Evolutionary conservation across 2,888 invertebrate species (phyloP), one percentile per base, ranked within the genome.

Genomic region (Muschampia plurimacula): DNA sequence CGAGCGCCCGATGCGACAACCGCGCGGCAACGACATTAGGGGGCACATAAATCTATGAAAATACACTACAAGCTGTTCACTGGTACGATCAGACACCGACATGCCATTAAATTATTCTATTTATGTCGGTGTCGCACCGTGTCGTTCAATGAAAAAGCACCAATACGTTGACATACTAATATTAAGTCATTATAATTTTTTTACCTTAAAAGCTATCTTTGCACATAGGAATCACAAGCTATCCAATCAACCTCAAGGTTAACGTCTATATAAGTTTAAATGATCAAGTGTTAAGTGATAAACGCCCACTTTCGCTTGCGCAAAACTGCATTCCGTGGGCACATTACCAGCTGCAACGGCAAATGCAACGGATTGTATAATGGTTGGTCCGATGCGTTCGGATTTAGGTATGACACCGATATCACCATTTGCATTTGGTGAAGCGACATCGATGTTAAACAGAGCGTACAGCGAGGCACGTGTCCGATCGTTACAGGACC

Each of bases 301-400:
- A 32, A 44, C 69, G 69, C 69, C 69, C 64, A 70, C 55, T 70
- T 70, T 69, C 69, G 64, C 64, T 69, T 55, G 69, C 22, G 22
- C 69, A 70, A 67, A 44, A 64, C 52, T 70, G 62, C 57, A 64
- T 55, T 55, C 64, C 57, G 57, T 36, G 64, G 64, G 55, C 69
- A 70, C 57, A 44, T 57, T 57, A 70, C 63, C 64, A 44, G 64
- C 69, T 69, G 69, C 69, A 62, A 46, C 28, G 6, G 44, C 32
- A 46, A 70, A 70, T 65, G 70, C 70, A 70, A 57, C 36, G 15
- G 44, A 65, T 70, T 65, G 57, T 65, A 70, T 70, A 65, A 65
- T 64, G n/a, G 60, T 60, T 36, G 46, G 44, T 70, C 44, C 64
- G 10, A 32, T 22, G 70, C 22, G 65, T n/a, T 59, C 46, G 32